phyloP scores from a whole-genome alignment of 2,113 vertebrate species.

The Forbesichthys papilliferus region DNA sequence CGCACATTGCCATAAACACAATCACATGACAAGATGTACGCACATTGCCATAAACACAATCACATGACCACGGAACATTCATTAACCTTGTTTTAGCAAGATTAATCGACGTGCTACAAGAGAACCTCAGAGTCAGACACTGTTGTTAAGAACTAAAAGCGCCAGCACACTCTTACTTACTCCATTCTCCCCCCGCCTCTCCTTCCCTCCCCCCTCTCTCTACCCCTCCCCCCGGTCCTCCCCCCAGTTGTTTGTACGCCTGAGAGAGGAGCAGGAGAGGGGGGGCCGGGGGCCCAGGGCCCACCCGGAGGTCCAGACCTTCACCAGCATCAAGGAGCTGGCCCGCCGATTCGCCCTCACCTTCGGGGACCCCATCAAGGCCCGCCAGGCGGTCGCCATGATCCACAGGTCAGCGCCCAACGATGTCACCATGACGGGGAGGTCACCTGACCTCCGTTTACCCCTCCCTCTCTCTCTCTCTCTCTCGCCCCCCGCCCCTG shows the following conservation, averaged over 20 bases:
- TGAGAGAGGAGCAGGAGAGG: conserved; percentile 76
- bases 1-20: neutral
- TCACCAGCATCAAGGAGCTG: conserved; percentile 88
- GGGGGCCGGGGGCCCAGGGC: conserved; percentile 21
- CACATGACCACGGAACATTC: neutral
- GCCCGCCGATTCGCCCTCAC: conserved; percentile 88
- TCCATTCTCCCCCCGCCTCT: neutral
- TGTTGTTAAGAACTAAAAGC: too few relatives aligned
- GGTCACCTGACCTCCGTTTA: neutral
- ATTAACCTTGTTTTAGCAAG: too few relatives aligned
- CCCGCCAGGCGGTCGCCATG: conserved; percentile 85
- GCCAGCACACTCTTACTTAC: too few relatives aligned
- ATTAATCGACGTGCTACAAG: too few relatives aligned
- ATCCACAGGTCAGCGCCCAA: conserved; percentile 85
- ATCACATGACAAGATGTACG: neutral
- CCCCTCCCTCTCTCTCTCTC: neutral
- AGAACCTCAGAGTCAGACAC: too few relatives aligned
- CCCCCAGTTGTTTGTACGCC: conserved; percentile 80
- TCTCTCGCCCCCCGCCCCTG: neutral
- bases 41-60: neutral
- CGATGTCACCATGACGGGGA: neutral
- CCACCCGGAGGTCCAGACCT: conserved; percentile 78
- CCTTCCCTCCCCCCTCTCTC: too few relatives aligned
- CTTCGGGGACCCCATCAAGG: conserved; percentile 88
- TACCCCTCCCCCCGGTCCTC: neutral